These are phyloP conservation scores for Lysandra bellargus DNA, from an alignment of 2,888 invertebrate genomes.

Conservation along the genomic window DNA sequence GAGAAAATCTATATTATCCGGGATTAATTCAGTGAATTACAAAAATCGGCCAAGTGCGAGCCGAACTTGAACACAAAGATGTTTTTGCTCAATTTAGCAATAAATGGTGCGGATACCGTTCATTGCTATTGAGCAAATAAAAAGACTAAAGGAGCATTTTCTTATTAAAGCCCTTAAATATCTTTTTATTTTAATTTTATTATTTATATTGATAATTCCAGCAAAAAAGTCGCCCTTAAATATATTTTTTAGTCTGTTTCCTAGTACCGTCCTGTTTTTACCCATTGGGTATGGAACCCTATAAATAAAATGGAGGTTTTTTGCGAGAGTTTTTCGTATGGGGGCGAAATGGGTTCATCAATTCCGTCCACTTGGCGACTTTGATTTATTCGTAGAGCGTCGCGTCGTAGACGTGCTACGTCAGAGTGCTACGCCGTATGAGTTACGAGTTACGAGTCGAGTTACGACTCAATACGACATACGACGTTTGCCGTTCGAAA, in stretches of 20 bases:
- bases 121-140: no score
- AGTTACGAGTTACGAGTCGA: neutral
- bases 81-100: neutral
- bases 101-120: no score
- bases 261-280: no score
- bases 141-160: no score
- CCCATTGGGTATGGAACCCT: neutral
- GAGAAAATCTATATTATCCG: neutral
- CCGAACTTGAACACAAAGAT: neutral
- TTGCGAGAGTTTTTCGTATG: neutral
- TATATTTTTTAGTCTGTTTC: no score
- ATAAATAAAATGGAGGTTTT: neutral
- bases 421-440: neutral
- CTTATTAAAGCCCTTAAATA: neutral
- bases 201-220: no score
- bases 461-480: conserved; percentile 1
- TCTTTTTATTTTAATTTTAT: neutral
- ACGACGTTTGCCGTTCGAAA: neutral
- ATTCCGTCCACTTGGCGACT: neutral
- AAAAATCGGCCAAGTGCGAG: neutral
- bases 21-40: neutral
- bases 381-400: neutral
- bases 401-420: conserved; percentile 16
- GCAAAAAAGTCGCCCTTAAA: no score
- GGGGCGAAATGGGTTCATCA: neutral